phyloP scores from a whole-genome alignment of 2,888 invertebrate species.

The Lucinisca nassula region DNA sequence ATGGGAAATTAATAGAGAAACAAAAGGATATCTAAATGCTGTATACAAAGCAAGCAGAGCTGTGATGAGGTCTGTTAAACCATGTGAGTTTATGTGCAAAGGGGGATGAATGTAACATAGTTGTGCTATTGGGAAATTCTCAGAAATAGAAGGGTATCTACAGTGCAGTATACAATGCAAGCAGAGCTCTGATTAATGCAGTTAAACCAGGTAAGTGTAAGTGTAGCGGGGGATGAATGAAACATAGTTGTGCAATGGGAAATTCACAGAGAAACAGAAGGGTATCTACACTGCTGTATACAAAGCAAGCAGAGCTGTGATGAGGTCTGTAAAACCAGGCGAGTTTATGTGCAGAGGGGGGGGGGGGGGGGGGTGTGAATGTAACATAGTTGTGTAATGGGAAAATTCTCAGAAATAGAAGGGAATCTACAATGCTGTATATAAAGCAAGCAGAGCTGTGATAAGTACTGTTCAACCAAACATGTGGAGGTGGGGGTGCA shows the following conservation, averaged over 20 bases:
- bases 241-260: slow-evolving; percentile 97
- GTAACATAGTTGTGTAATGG: slow-evolving; percentile 94
- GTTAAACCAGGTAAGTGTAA: slow-evolving; percentile 92
- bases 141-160: slow-evolving; percentile 95
- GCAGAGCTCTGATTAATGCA: slow-evolving; percentile 94
- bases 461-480: slow-evolving; percentile 94
- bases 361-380: background rate
- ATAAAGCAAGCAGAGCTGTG: slow-evolving; percentile 95
- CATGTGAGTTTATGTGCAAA: too few species aligned
- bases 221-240: slow-evolving; percentile 89
- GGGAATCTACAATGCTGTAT: slow-evolving; percentile 94
- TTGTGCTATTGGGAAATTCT: slow-evolving; percentile 98
- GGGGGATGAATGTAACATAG: slow-evolving; percentile 91
- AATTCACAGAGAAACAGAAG: slow-evolving; percentile 96
- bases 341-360: background rate
- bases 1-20: slow-evolving; percentile 96
- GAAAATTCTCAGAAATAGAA: slow-evolving; percentile 98
- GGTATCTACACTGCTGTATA: slow-evolving; percentile 95
- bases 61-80: slow-evolving; percentile 94
- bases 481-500: too few species aligned
- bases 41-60: slow-evolving; percentile 95
- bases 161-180: slow-evolving; percentile 95
- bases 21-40: slow-evolving; percentile 95
- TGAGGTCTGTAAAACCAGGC: slow-evolving; percentile 94
- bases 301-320: slow-evolving; percentile 94